Base-by-base conservation (phyloP, 2,113 vertebrate genomes). In the Phylloscopus trochilus region DNA sequence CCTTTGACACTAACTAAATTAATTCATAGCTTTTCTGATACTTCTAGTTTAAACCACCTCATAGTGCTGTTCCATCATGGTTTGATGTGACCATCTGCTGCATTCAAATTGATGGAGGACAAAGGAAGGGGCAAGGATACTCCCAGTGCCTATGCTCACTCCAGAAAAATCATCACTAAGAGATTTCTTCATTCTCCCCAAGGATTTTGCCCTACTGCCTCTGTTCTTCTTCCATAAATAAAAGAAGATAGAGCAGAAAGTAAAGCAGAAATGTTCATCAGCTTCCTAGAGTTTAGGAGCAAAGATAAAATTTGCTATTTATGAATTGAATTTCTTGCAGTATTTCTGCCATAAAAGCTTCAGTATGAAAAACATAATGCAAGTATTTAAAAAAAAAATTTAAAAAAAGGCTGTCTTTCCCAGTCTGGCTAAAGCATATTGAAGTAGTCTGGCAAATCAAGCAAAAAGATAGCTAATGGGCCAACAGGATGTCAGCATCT, bases 371-470 rank as follows among this genome's bases (percentile, higher is more conserved):
- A 91, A 28, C 6, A 30, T 51, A 39, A 53, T 33, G 41, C 2
- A 74, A 69, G 33, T 2, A 46, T 35, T 73, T 60, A 5, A 46
- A 33, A 27, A 35, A 89, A 41, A 23, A 24, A n/a, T 7, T 4
- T 0, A 6, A 17, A 31, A 81, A 86, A 89, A 85, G 30, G 5
- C 31, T 68, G 2, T 75, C 20, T 78, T 94, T 88, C 43, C 22
- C 24, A 80, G 83, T 80, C 27, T 4, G 68, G 37, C 15, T 73
- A 66, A 81, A 96, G 35, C 85, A 93, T 94, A 94, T 94, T 93
- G 94, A 94, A 95, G 77, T 28, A 81, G 72, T 89, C 86, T 93
- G 89, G 47, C 77, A 96, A 92, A 91, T 70, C 84, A 95, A 89
- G 66, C 81, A 82, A 83, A 64, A 22, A 70, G 35, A 89, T 14